Conservation (phyloP, 2,113 vertebrate genomes). For the Cebus imitator region DNA sequence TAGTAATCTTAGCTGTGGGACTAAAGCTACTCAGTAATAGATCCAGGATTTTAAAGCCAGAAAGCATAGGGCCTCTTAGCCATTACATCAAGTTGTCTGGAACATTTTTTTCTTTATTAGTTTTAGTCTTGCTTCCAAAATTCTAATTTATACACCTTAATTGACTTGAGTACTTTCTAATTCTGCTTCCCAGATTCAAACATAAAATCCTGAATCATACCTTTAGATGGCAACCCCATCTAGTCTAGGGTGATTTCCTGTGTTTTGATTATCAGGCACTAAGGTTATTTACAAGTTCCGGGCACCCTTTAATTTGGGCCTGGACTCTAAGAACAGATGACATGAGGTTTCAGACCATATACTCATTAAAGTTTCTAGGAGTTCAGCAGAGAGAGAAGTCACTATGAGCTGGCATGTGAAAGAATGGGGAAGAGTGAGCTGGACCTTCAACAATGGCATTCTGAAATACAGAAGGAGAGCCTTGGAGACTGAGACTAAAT, state of each 20-base stretch:
- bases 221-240: neutral
- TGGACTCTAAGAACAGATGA: neutral
- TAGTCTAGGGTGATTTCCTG: neutral
- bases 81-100: neutral
- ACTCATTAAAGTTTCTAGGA: neutral
- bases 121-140: constrained; percentile 26
- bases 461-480: neutral
- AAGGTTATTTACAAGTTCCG: neutral
- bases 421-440: neutral
- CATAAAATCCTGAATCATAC: neutral
- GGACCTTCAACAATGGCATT: neutral
- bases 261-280: neutral
- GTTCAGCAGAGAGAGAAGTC: neutral
- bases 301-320: neutral
- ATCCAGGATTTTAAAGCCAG: neutral
- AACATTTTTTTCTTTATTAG: neutral
- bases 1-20: neutral
- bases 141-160: neutral
- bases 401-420: neutral
- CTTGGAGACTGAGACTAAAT: neutral
- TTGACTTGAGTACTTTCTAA: neutral
- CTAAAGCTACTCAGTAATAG: neutral
- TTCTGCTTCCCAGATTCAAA: neutral
- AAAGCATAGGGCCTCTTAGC: neutral
- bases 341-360: neutral